Base-by-base conservation (phyloP, 92 coral and sea anemone genomes). In the Phenganax marumi region DNA sequence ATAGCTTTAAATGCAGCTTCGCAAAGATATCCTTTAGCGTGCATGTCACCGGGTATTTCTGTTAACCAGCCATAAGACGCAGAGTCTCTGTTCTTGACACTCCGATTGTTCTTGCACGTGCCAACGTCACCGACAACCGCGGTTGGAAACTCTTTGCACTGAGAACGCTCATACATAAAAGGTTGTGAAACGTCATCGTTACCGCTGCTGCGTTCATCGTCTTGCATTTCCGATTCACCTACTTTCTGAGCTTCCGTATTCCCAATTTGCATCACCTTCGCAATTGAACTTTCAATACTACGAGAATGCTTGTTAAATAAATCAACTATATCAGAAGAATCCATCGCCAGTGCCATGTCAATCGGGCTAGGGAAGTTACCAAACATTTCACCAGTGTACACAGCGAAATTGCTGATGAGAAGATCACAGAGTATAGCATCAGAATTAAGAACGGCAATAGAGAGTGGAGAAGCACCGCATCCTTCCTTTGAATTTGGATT, bases 11-110 rank as follows among this genome's bases (percentile, higher is more conserved):
- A 77, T 23, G 75, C 77, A 6, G 87, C 88, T 71, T 88, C 91
- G 84, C 84, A 88, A 39, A 88, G 73, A 51, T 84, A 75, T 5
- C 91, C 91, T 51, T 84, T 84, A 25, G 85, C 68, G 55, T 88
- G 91, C 53, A 88, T 57, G 53, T 80, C 91, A 24, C 91, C 88
- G 10, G 91, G 91, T 3, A 85, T 53, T 24, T 79, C 86, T 0
- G 86, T 83, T 12, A 52, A 18, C 91, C 89, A 85, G 0, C 79
- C 64, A 68, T 47, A 85, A 2, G 88, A 83, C 0, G 83, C 12
- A 64, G 13, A 10, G 10, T 64, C 47, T 64, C 70, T 64, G 19
- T 64, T 64, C 12, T 13, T 21, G 5, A 64, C 73, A 33, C 80
- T 46, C n/a, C 88, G 64, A 19, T 17, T 66, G 22, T 53, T 58